Base-by-base conservation (phyloP, 2,113 vertebrate species). In the Equus quagga region DNA sequence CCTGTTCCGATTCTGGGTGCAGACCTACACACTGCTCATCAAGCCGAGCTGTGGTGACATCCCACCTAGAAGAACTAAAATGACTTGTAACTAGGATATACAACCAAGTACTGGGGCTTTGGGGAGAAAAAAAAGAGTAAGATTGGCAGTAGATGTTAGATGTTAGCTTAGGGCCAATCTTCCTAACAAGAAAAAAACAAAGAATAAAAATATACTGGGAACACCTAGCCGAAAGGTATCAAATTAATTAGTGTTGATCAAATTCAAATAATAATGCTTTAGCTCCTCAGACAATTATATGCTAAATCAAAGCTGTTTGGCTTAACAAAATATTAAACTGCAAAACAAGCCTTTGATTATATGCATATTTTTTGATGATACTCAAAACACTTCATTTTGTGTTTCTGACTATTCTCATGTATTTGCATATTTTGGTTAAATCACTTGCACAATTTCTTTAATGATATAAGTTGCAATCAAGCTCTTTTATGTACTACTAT, bases 401-500 rank as follows among this genome's bases (percentile, higher is more conserved):
- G 94, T 81, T 89, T 89, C 51, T 79, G 10, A 46, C 41, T 89
- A 58, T 78, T 85, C 28, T 90, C 24, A 41, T 81, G 62, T 75
- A 86, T 89, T 92, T 95, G 41, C 13, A 91, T 70, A 70, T 80
- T 89, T 91, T 85, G 51, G 18, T 60, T 94, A 36, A 96, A 83
- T 60, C 46, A 90, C 36, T 82, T 12, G 1, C 44, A 94, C 2
- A 60, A 36, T 91, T 88, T 75, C 31, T n/a, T 92, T 70, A 91
- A 91, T 46, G 8, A 80, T n/a, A 44, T 36, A 81, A 75, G 49
- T 19, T 72, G 11, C 2, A 76, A 85, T 95, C 81, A 93, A 85
- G 60, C 5, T 95, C 15, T 81, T 83, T 93, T 64, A 44, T 49
- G 31, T 84, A 10, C 1, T 65, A 85, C 76, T 78, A 82, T 76